These are phyloP conservation scores for Acrocephalus arundinaceus DNA, from an alignment of 2,113 vertebrate genomes.

Conservation along the genomic window DNA sequence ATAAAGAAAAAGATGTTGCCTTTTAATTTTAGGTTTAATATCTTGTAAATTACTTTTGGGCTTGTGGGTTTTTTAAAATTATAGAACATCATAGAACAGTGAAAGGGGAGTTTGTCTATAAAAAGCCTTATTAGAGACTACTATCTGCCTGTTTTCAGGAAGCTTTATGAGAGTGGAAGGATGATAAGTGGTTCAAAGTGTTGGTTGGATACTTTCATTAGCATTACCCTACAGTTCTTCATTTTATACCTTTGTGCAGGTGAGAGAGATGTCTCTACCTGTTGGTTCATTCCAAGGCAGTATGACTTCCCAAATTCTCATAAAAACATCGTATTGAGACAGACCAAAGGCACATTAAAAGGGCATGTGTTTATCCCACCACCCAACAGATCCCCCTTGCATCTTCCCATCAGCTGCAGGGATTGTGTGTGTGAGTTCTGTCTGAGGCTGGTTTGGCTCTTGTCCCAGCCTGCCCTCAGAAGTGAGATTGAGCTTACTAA, in stretches of 20 bases:
- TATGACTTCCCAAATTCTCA: not conserved
- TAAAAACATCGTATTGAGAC: accelerated
- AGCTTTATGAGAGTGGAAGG: not conserved
- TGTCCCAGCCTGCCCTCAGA: not conserved
- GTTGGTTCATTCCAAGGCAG: not conserved
- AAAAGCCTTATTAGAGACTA: not conserved
- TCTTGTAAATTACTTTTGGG: not conserved
- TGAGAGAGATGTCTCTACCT: not conserved
- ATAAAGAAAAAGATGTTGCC: constrained; percentile 9
- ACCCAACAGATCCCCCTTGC: not conserved
- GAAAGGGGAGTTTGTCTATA: not conserved
- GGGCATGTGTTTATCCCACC: not conserved
- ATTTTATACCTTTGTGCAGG: not conserved
- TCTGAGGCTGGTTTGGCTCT: not conserved
- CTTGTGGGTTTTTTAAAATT: not conserved
- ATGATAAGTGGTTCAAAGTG: not conserved
- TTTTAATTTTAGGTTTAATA: constrained; percentile 36
- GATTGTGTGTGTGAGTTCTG: not conserved
- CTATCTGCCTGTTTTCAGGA: not conserved
- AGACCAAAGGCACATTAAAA: not conserved
- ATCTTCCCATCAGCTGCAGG: not conserved
- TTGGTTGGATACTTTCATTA: not conserved
- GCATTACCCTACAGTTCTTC: not conserved
- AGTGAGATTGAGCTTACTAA: not conserved
- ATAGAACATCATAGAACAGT: not conserved